Evolutionary conservation across 2,888 invertebrate genomes (phyloP).

Genomic region (Polymixis flavicincta): DNA sequence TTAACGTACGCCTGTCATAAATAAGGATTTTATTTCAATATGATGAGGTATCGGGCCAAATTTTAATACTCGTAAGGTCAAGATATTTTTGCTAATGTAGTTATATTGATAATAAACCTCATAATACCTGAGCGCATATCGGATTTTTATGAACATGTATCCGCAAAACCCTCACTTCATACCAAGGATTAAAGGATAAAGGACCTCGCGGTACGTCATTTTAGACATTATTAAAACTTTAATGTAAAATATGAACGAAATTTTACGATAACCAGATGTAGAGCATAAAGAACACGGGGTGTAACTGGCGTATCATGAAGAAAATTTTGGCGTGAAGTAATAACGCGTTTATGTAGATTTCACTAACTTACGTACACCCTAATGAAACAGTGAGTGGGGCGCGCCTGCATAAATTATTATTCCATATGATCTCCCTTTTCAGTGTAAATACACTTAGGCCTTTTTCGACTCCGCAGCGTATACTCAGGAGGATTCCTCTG

Average conservation of each 20-base stretch:
- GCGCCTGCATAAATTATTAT: slow-evolving; percentile 82
- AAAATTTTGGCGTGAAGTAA: slow-evolving; percentile 77
- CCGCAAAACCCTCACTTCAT: neutral
- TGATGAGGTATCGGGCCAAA: neutral
- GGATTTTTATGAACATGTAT: slow-evolving; percentile 1
- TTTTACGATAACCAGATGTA: slow-evolving; percentile 67
- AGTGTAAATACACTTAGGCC: slow-evolving; percentile 69
- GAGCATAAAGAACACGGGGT: slow-evolving; percentile 64
- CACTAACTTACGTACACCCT: slow-evolving; percentile 80
- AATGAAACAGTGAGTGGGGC: slow-evolving; percentile 83
- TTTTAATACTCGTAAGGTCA: neutral
- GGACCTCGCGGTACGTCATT: slow-evolving; percentile 15
- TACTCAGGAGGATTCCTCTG: slow-evolving; percentile 72
- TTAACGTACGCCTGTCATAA: neutral
- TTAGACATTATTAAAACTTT: slow-evolving; percentile 45
- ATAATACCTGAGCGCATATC: neutral
- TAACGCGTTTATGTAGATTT: slow-evolving; percentile 85
- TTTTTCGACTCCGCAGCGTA: slow-evolving; percentile 69
- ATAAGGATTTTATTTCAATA: neutral
- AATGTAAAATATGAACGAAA: slow-evolving; percentile 60
- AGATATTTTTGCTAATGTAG: neutral
- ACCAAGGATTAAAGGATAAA: slow-evolving; percentile 23
- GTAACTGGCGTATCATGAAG: slow-evolving; percentile 67
- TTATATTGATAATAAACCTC: neutral
- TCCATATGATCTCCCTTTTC: slow-evolving; percentile 74